These are phyloP conservation scores for Galagoides demidoff DNA, from an alignment of 2,797 vertebrate species.

Conservation along the genomic window DNA sequence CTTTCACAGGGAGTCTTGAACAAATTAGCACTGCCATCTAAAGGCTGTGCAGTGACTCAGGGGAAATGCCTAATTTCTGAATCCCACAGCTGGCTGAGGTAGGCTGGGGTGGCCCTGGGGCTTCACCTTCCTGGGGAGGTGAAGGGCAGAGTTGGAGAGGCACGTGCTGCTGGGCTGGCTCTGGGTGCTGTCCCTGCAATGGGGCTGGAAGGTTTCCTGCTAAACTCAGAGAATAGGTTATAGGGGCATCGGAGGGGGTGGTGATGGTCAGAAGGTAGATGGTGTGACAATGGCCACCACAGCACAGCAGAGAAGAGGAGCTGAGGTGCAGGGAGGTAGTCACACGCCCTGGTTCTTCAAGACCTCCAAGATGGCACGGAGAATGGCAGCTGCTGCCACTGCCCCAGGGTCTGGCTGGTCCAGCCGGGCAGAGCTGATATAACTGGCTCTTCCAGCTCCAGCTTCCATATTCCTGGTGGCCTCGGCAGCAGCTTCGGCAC, in stretches of 20 bases:
- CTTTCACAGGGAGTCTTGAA: not conserved
- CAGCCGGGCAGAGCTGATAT: conserved; percentile 90
- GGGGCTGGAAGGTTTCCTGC: not conserved
- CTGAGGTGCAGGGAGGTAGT: not conserved
- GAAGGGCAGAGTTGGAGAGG: not conserved
- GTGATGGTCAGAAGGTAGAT: not conserved
- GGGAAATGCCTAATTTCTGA: not conserved
- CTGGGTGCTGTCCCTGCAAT: not conserved
- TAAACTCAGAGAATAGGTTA: not conserved
- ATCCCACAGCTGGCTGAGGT: not conserved
- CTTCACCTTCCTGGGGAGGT: not conserved
- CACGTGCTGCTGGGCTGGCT: accelerated
- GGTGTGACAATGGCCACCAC: not conserved
- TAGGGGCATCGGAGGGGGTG: not conserved
- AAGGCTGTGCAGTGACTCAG: not conserved
- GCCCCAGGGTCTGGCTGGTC: conserved; percentile 94
- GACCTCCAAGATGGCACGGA: conserved; percentile 88
- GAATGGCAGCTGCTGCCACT: conserved; percentile 90
- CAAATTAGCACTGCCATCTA: not conserved
- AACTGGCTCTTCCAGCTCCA: conserved; percentile 94
- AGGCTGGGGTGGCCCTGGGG: not conserved
- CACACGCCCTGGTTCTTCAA: conserved; percentile 77
- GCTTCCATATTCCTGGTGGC: conserved; percentile 92
- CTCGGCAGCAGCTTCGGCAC: conserved; percentile 90
- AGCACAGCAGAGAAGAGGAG: not conserved